phyloP scores from a whole-genome alignment of 2,797 vertebrate species.

The Xenops minutus region DNA sequence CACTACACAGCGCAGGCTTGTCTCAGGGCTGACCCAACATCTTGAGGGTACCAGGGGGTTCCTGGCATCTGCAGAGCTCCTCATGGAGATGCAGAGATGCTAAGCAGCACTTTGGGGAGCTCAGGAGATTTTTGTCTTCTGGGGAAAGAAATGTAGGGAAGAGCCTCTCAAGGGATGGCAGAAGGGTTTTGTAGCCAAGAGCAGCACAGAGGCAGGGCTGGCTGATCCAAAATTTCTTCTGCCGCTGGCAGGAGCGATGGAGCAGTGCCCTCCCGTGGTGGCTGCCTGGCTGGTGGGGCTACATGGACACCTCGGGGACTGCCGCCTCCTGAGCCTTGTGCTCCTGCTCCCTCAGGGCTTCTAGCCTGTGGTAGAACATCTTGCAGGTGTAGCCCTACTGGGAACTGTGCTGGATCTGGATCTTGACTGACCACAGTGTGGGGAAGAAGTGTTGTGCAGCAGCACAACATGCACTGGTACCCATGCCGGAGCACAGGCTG shows the following conservation, averaged over 20 bases:
- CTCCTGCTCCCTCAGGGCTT: conserved; percentile 25
- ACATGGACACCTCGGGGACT: neutral
- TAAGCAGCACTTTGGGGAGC: neutral
- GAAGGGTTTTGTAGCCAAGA: neutral
- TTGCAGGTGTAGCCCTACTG: conserved; percentile 66
- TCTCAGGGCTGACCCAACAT: neutral
- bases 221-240: neutral
- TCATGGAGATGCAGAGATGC: neutral
- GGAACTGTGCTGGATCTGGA: conserved; percentile 50
- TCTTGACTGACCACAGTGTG: neutral
- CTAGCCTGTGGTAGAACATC: conserved; percentile 39
- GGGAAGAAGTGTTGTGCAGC: conserved; percentile 66
- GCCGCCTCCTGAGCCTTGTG: neutral
- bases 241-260: neutral
- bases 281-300: neutral
- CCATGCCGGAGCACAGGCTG: neutral
- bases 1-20: neutral
- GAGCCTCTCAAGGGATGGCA: neutral
- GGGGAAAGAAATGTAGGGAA: neutral
- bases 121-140: neutral
- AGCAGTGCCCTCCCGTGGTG: neutral
- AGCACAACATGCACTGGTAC: conserved; percentile 42
- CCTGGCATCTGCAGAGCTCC: neutral
- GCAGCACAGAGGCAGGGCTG: neutral
- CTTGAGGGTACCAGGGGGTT: neutral